Conservation (phyloP, 1,140 invertebrate genomes). For the Piezodorus guildinii region DNA sequence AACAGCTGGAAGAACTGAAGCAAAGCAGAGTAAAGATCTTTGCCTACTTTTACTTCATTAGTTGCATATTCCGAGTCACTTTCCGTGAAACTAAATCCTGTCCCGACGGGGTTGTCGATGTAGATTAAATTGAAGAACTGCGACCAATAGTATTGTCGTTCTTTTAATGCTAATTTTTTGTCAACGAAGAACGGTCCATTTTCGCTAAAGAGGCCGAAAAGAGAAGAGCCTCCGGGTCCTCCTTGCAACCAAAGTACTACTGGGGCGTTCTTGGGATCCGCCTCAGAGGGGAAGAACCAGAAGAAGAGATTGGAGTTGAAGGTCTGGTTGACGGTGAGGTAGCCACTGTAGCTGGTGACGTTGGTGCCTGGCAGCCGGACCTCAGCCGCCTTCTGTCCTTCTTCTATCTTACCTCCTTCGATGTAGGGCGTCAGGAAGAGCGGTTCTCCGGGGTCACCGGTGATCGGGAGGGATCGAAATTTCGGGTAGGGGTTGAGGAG, state of each 20-base stretch:
- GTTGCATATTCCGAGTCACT: constrained; percentile 8
- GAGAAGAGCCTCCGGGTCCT: constrained; percentile 54
- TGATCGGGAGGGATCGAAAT: neutral
- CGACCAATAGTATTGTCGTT: constrained; percentile 31
- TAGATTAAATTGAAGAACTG: constrained; percentile 64
- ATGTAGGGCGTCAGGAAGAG: constrained; percentile 27
- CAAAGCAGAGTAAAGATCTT: constrained; percentile 50
- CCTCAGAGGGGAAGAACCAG: constrained; percentile 61
- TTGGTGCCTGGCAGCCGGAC: constrained; percentile 20
- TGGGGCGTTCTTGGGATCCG: constrained; percentile 39
- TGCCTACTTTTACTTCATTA: constrained; percentile 38
- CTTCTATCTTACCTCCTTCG: constrained; percentile 19
- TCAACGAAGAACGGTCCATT: constrained; percentile 36
- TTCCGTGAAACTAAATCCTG: constrained; percentile 27
- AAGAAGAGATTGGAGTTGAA: constrained; percentile 52
- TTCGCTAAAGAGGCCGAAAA: constrained; percentile 61
- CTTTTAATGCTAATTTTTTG: constrained; percentile 49
- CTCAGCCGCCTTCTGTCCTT: constrained; percentile 19
- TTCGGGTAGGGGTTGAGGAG: no score
- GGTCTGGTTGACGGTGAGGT: constrained; percentile 57
- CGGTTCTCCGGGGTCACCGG: constrained; percentile 18
- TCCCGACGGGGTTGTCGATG: constrained; percentile 53
- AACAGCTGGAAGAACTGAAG: constrained; percentile 60
- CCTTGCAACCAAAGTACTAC: constrained; percentile 66
- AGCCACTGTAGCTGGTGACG: constrained; percentile 45